phyloP scores from a whole-genome alignment of 2,113 vertebrate genomes.

The Myiagra hebetior region DNA sequence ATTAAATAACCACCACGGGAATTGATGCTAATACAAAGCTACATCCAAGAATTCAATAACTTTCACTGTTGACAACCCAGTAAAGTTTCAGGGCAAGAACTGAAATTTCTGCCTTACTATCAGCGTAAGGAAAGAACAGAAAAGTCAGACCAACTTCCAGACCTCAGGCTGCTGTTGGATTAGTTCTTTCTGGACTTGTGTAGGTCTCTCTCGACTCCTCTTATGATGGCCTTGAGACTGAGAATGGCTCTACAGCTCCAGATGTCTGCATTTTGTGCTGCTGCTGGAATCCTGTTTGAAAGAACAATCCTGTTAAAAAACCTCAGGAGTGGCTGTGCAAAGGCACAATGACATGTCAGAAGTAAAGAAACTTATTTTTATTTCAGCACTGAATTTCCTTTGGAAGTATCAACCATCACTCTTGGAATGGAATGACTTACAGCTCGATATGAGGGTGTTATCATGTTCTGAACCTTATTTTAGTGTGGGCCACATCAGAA shows the following conservation, averaged over 20 bases:
- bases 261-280: background rate
- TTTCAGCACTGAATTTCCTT: background rate
- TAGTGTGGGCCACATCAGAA: background rate
- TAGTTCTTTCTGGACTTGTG: background rate
- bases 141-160: background rate
- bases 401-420: background rate
- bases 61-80: background rate
- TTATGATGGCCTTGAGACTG: background rate
- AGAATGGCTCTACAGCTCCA: background rate
- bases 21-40: background rate
- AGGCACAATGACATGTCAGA: background rate
- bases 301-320: background rate
- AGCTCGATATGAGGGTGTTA: background rate
- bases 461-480: background rate
- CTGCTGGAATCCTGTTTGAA: background rate
- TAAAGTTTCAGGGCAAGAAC: background rate
- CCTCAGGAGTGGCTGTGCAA: background rate
- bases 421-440: background rate
- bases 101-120: background rate
- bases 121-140: background rate
- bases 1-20: background rate
- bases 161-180: background rate
- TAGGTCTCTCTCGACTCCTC: background rate
- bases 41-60: background rate
- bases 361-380: background rate